Conservation (phyloP, 2,888 invertebrate species). For the Drosophila ochracea region DNA sequence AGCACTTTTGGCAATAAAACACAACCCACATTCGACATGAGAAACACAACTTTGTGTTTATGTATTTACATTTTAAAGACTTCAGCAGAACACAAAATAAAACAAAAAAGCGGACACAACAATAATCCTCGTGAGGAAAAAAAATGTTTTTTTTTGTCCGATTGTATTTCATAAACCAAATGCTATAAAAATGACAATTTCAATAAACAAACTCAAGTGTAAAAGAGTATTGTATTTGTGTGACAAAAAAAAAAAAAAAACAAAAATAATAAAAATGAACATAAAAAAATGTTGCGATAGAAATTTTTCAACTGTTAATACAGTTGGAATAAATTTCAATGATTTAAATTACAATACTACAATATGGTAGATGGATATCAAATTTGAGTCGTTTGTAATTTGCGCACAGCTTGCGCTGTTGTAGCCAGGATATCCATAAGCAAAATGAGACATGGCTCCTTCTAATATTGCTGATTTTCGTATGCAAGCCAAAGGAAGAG, state of each 20-base stretch:
- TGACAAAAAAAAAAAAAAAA: constrained; percentile 7
- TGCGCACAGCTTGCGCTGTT: constrained; percentile 70
- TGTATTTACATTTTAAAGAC: constrained; percentile 69
- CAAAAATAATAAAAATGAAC: background rate
- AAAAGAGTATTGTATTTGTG: constrained; percentile 33
- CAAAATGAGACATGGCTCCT: constrained; percentile 62
- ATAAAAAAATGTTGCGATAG: constrained; percentile 22
- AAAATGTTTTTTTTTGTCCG: background rate
- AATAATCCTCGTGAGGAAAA: constrained; percentile 46
- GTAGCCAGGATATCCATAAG: constrained; percentile 58
- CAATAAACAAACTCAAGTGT: constrained; percentile 55
- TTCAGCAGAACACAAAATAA: constrained; percentile 18
- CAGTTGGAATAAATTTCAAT: constrained; percentile 60
- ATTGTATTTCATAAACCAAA: constrained; percentile 19
- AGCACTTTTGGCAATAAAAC: constrained; percentile 71
- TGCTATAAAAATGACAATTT: constrained; percentile 50
- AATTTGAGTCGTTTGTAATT: constrained; percentile 33
- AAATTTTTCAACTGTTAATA: constrained; percentile 61
- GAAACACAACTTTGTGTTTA: constrained; percentile 54
- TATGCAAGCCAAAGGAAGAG: constrained; percentile 17
- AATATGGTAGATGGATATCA: constrained; percentile 25
- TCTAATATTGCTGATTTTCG: constrained; percentile 57
- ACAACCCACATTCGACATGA: constrained; percentile 52
- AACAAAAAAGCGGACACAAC: background rate
- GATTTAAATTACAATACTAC: constrained; percentile 63